Base-by-base conservation (phyloP, 1,140 invertebrate species). In the Apolygus lucorum region DNA sequence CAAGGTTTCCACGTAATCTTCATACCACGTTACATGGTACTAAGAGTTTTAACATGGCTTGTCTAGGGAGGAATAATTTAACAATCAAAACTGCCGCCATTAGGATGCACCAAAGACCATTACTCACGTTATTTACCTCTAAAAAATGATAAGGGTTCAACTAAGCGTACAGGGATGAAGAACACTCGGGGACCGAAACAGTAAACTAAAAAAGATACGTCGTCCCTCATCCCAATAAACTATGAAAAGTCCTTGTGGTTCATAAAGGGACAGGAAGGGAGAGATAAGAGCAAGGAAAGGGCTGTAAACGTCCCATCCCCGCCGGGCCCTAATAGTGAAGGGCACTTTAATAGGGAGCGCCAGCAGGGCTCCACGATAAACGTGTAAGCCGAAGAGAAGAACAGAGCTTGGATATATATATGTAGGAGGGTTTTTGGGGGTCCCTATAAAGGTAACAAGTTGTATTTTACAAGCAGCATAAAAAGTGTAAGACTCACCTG, bases 401-500 rank as follows among this genome's bases (percentile, higher is more conserved):
- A n/a, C n/a, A n/a, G n/a, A n/a, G n/a, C n/a, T n/a, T n/a, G n/a
- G n/a, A n/a, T n/a, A n/a, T n/a, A n/a, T n/a, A n/a, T n/a, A n/a
- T n/a, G n/a, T 17, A 8, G 34, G 34, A 42, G 34, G 34, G 34
- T 42, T 17, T 42, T 4, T 8, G 34, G 34, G 34, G 34, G n/a
- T n/a, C n/a, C 34, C 34, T 17, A 42, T 42, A 42, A 42, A 42
- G 34, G 34, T 42, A 8, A 4, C 34, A 17, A 42, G 4, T 8
- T 42, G 34, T 42, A 8, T 42, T 42, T 42, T 4, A 42, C 34
- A 42, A 42, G 34, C 34, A 42, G 34, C 17, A 42, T 8, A 42
- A 42, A 42, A n/a, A n/a, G n/a, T n/a, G n/a, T 11, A 49, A 49
- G 17, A 4, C 72, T 81, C 83, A 90, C 88, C 88, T 85, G 22